Evolutionary conservation across 2,797 vertebrate species (phyloP).

Genomic region (Neosilurus mollespiculum): DNA sequence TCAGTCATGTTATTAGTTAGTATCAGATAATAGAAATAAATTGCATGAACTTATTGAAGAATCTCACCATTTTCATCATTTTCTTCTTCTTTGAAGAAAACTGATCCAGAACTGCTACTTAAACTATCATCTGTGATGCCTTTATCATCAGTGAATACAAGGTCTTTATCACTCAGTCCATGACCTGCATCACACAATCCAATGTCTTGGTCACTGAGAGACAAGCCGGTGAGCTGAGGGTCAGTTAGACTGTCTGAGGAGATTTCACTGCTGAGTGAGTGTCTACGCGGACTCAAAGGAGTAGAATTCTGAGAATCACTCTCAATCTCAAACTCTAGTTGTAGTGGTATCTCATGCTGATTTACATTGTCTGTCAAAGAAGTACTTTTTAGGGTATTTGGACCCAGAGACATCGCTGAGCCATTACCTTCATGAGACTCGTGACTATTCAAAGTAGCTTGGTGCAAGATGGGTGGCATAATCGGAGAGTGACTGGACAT

Average conservation of each 20-base stretch:
- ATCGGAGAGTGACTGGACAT: constrained; percentile 79
- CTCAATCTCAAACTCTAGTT: constrained; percentile 58
- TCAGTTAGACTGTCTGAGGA: constrained; percentile 69
- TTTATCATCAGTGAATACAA: constrained; percentile 60
- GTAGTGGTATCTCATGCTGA: constrained; percentile 29
- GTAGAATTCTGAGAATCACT: constrained; percentile 70
- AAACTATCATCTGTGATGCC: constrained; percentile 64
- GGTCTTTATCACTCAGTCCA: constrained; percentile 63
- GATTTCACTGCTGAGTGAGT: constrained; percentile 67
- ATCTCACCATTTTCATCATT: constrained; percentile 67
- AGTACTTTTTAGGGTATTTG: background rate
- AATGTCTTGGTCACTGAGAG: constrained; percentile 71
- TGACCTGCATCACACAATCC: constrained; percentile 57
- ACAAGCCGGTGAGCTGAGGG: constrained; percentile 66
- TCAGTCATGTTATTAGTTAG: background rate
- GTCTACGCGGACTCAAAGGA: constrained; percentile 70
- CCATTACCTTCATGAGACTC: constrained; percentile 60
- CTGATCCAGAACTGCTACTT: constrained; percentile 59
- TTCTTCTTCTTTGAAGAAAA: constrained; percentile 63
- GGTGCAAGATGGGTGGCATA: constrained; percentile 66
- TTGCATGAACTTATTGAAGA: background rate
- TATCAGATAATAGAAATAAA: background rate
- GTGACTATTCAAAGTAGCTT: constrained; percentile 63
- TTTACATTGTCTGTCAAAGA: constrained; percentile 11
- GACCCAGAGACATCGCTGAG: constrained; percentile 6